Conservation (phyloP, 2,888 invertebrate species). For the Ectemnius lituratus region DNA sequence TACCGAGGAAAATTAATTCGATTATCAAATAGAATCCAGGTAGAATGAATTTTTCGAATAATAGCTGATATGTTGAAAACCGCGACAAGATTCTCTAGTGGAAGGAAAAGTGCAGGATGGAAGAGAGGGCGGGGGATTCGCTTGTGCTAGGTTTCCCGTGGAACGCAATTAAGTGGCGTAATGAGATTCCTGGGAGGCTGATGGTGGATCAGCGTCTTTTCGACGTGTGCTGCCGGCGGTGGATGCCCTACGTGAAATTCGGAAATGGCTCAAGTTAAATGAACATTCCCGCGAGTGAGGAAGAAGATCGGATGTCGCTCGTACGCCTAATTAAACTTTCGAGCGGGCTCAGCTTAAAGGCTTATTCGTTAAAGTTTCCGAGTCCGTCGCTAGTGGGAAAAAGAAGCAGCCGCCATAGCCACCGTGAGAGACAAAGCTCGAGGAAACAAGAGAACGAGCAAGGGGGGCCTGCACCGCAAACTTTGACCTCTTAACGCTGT, state of each 20-base stretch:
- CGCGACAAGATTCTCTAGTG: slow-evolving; percentile 1
- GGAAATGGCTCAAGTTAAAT: slow-evolving; percentile 65
- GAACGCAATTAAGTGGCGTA: slow-evolving; percentile 58
- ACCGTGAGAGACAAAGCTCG: not conserved
- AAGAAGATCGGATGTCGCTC: slow-evolving; percentile 51
- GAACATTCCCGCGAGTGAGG: slow-evolving; percentile 54
- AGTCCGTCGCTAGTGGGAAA: not conserved
- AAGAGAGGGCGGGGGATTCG: no score
- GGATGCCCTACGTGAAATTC: slow-evolving; percentile 52
- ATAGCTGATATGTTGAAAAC: not conserved
- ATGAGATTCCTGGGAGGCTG: slow-evolving; percentile 56
- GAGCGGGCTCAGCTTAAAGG: slow-evolving; percentile 25
- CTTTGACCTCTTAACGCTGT: no score
- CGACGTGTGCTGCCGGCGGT: slow-evolving; percentile 30
- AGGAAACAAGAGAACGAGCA: no score
- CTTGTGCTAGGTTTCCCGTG: slow-evolving; percentile 30
- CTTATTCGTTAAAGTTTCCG: slow-evolving; percentile 11
- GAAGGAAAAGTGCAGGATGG: slow-evolving; percentile 9
- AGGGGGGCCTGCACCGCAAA: no score
- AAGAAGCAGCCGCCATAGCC: not conserved
- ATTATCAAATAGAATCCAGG: no score
- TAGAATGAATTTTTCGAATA: no score
- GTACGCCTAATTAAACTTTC: slow-evolving; percentile 61
- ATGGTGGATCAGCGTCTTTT: slow-evolving; percentile 39
- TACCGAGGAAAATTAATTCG: no score